Conservation (phyloP, 2,113 vertebrate species). For the Collichthys lucidus region DNA sequence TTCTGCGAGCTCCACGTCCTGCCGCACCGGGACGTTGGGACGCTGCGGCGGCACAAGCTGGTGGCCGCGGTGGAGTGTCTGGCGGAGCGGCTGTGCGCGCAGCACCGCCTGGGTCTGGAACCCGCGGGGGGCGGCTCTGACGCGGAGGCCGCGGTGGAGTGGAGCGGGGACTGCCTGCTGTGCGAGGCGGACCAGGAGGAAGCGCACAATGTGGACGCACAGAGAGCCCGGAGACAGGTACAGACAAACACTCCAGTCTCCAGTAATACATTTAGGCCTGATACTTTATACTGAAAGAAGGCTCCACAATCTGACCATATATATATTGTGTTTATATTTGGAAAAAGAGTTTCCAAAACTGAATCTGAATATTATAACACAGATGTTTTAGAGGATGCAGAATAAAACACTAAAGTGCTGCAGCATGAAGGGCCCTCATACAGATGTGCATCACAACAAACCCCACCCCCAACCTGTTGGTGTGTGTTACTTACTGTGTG, state of each 20-base stretch:
- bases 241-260: background rate
- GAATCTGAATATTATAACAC: too few species aligned
- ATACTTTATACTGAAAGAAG: background rate
- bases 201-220: constrained; percentile 84
- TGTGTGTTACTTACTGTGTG: too few species aligned
- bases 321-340: too few species aligned
- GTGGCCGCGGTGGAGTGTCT: constrained; percentile 89
- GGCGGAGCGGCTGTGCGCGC: constrained; percentile 88
- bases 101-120: constrained; percentile 93
- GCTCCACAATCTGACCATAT: background rate
- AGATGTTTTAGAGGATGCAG: background rate
- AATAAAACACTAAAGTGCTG: background rate
- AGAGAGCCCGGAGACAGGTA: constrained; percentile 91
- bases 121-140: constrained; percentile 85
- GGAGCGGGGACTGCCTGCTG: constrained; percentile 78
- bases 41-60: constrained; percentile 91
- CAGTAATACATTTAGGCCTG: too few species aligned
- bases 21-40: constrained; percentile 90
- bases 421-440: background rate
- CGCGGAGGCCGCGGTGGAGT: constrained; percentile 74
- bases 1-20: constrained; percentile 92
- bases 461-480: too few species aligned
- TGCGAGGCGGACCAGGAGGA: constrained; percentile 79
- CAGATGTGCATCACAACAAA: background rate
- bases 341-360: too few species aligned